A percentile compares a stretch with the other conserved stretches of the same genome.
Evolutionary conservation across 2,797 vertebrate species (phyloP).

Genomic region (Anguilla marmorata): DNA sequence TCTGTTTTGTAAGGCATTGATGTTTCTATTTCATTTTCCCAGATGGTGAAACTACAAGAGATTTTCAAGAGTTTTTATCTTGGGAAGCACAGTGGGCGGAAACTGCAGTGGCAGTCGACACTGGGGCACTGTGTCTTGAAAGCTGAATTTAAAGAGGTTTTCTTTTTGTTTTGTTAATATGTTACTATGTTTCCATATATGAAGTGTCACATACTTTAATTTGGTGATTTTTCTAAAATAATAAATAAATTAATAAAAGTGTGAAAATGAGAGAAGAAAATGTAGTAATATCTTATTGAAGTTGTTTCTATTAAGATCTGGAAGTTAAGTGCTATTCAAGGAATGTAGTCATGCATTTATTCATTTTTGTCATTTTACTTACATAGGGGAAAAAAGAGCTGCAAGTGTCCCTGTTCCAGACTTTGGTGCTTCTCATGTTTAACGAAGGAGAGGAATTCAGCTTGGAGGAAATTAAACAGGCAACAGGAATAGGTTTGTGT

Average conservation of each 20-base stretch:
- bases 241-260: background rate
- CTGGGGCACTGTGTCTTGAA: constrained; percentile 97
- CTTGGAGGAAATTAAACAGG: constrained; percentile 95
- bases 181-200: background rate
- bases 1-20: background rate
- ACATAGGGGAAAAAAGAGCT: constrained; percentile 95
- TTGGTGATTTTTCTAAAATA: background rate
- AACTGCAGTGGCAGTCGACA: constrained; percentile 98
- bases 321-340: background rate
- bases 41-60: constrained; percentile 98
- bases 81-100: constrained; percentile 98
- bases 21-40: constrained; percentile 39
- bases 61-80: constrained; percentile 99
- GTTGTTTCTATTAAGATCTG: background rate
- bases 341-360: background rate
- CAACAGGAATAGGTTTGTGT: constrained; percentile 95
- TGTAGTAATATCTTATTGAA: background rate
- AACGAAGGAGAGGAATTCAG: constrained; percentile 98
- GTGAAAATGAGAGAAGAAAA: no score
- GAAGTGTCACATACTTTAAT: background rate
- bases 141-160: constrained; percentile 97
- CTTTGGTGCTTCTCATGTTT: constrained; percentile 98
- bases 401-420: constrained; percentile 98
- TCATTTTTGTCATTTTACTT: constrained; percentile 22
- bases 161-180: background rate